Percentiles rank a stretch among this genome's conserved stretches.
Conservation (phyloP, 1,140 invertebrate genomes). For the Sitophilus oryzae region DNA sequence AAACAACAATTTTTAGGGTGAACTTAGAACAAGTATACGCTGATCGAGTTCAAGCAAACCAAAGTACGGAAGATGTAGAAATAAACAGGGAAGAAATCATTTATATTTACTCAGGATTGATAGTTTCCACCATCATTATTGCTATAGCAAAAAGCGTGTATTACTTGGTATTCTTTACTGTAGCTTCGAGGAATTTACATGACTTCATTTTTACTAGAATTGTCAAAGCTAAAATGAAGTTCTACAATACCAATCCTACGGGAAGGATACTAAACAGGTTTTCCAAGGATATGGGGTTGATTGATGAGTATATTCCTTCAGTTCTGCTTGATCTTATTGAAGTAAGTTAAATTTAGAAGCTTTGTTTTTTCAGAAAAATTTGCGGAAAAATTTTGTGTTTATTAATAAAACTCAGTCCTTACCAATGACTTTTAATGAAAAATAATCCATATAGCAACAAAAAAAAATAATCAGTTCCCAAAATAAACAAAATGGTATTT, state of each 20-base stretch:
- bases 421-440: too few relatives aligned
- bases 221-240: constrained; percentile 52
- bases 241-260: constrained; percentile 54
- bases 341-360: constrained; percentile 16
- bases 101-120: constrained; percentile 52
- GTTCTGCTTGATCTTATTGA: constrained; percentile 36
- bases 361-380: too few relatives aligned
- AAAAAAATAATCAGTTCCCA: too few relatives aligned
- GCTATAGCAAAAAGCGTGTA: constrained; percentile 41
- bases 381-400: too few relatives aligned
- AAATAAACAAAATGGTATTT: too few relatives aligned
- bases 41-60: constrained; percentile 19
- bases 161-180: constrained; percentile 35
- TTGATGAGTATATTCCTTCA: constrained; percentile 40
- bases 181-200: constrained; percentile 50
- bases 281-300: constrained; percentile 50
- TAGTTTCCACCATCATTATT: constrained; percentile 53
- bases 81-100: constrained; percentile 36
- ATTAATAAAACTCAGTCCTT: too few relatives aligned
- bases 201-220: constrained; percentile 58
- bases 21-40: constrained; percentile 39
- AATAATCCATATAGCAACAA: too few relatives aligned
- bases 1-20: constrained; percentile 40
- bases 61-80: constrained; percentile 19
- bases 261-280: constrained; percentile 52